phyloP scores from a whole-genome alignment of 1,140 invertebrate genomes.

The Drosophila chauvacae region DNA sequence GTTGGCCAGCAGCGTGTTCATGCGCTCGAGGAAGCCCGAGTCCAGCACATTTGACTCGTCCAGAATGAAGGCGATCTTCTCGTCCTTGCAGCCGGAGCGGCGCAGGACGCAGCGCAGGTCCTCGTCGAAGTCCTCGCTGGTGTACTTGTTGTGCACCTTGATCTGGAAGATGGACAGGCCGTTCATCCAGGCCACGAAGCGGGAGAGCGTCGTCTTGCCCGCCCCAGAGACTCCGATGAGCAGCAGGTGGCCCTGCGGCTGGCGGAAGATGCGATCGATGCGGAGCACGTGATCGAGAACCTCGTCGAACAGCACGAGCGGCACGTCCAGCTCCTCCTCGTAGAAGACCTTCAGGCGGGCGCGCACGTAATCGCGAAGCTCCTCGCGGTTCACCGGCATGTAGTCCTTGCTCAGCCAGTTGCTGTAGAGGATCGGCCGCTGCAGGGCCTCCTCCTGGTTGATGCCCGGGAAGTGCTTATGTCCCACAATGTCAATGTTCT shows the following conservation, averaged over 20 bases:
- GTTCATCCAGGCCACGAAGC: constrained; percentile 99
- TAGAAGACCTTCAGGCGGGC: constrained; percentile 99
- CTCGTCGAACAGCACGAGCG: constrained; percentile 98
- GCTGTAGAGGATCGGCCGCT: constrained; percentile 95
- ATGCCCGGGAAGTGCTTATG: constrained; percentile 97
- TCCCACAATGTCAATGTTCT: constrained; percentile 97
- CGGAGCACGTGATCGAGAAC: constrained; percentile 99
- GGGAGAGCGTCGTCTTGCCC: constrained; percentile 98
- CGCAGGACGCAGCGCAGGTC: constrained; percentile 97
- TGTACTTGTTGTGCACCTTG: constrained; percentile 99
- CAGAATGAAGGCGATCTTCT: constrained; percentile 99
- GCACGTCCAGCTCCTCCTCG: constrained; percentile 99
- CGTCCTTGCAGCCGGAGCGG: constrained; percentile 98
- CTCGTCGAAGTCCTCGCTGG: constrained; percentile 99
- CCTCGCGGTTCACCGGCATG: constrained; percentile 97
- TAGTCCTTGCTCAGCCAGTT: constrained; percentile 99
- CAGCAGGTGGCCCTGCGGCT: constrained; percentile 98
- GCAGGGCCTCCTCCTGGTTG: constrained; percentile 93
- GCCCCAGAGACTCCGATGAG: constrained; percentile 99
- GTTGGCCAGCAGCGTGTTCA: constrained; percentile 99
- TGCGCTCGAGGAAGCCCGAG: constrained; percentile 98
- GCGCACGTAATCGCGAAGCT: constrained; percentile 97
- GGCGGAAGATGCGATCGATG: constrained; percentile 99
- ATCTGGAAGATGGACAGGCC: constrained; percentile 99
- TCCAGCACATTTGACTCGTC: constrained; percentile 99